Evolutionary conservation across 2,797 vertebrate genomes (phyloP), one percentile per base, ranked within the genome.

Genomic region (Arnoldichthys spilopterus): DNA sequence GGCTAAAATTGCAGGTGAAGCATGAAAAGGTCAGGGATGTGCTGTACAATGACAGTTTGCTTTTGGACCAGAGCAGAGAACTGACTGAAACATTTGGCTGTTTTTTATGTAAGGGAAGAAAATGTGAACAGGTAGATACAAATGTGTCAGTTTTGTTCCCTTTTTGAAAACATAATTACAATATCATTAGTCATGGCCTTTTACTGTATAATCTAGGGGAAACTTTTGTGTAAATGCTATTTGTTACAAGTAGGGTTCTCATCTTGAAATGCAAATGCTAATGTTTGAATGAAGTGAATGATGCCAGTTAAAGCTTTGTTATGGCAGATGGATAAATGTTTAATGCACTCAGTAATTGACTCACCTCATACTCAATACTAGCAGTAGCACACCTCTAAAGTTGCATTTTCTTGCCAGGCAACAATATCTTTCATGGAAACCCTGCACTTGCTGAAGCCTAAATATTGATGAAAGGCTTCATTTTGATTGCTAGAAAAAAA

Each of bases 301-400:
- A 73, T 12, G 51, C n/a, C 49, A 62, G 67, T 53, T 67, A 63
- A 67, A 24, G n/a, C 69, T 64, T 45, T 40, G 34, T 53, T 64
- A 37, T 54, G 58, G 32, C 30, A 16, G 37, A 18, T 37, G 18
- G 30, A 37, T 64, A 72, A 72, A 78, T 43, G 45, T 54, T 63
- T 72, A 72, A 56, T 78, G 49, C 16, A 37, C 22, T 64, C 34
- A 16, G 16, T 78, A 67, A 68, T 26, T 47, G 76, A 64, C 58
- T 22, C 9, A 22, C n/a, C n/a, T 5, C 30, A 64, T 6, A 11
- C 3, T 40, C 58, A 64, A 43, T 54, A 64, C 7, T 28, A 51
- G n/a, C 58, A 37, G 12, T 40, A 69, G 28, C 20, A 34, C 43
- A 62, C 11, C n/a, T 77, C 22, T 58, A 15, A 16, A 40, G 58